Base-by-base conservation (phyloP, 2,888 invertebrate species). In the Dicycla oo region DNA sequence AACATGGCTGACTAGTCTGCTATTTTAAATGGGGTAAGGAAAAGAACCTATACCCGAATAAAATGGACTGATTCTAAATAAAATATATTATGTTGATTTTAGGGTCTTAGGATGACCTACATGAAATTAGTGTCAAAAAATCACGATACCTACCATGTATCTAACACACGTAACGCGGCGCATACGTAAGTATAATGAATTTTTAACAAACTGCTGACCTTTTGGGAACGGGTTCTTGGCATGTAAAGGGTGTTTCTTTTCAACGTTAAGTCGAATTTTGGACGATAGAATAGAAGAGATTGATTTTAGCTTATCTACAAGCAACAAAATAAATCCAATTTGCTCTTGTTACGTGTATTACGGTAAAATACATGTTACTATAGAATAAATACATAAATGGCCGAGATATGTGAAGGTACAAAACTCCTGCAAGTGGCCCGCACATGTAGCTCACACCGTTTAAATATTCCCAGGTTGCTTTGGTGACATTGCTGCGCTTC, bases 171-270 rank as follows among this genome's bases (percentile, higher is more conserved):
- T 78, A 60, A 79, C 74, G 68, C 60, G 65, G 78, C 69, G 69
- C 74, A 62, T 70, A 73, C 84, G 85, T 90, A 89, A 89, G 89
- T 90, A 86, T 76, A 82, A 86, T 93, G 85, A 88, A 93, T 92
- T 88, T 88, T 93, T 93, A 91, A 93, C 86, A 67, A 85, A 80
- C 82, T 68, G 45, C 89, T 93, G 93, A 94, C 94, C 94, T 95
- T 94, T 94, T 82, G 85, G 82, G 70, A 84, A 84, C 75, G 73
- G 62, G 67, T 71, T 82, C 71, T 73, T 75, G 65, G 64, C 68
- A 66, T 71, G 8, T 54, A 80, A 57, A 86, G 88, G 88, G 43
- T 90, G 92, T 80, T 88, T 69, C 40, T 67, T 38, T 69, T 82
- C 75, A 6, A 18, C 38, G 0, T 30, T 6, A 15, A 8, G 15